Conservation (phyloP, 2,888 invertebrate genomes). For the Synergus laeviventris region DNA sequence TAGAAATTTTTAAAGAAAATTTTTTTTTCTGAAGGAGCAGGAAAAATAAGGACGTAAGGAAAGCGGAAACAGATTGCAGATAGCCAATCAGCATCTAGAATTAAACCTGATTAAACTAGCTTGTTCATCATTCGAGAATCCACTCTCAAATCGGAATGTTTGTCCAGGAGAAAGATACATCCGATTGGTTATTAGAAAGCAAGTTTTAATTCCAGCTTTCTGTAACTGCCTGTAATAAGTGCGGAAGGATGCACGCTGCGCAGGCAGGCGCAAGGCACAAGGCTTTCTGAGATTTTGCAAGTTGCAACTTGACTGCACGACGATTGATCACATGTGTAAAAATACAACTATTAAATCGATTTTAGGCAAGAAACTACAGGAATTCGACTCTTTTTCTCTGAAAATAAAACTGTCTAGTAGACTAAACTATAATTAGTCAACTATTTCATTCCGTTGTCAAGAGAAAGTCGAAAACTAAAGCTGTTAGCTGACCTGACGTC, state of each 20-base stretch:
- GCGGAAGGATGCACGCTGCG: no score
- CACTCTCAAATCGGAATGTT: not conserved
- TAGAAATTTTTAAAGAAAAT: not conserved
- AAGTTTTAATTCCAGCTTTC: no score
- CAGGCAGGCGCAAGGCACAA: no score
- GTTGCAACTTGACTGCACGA: no score
- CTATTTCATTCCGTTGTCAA: not conserved
- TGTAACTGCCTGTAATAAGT: no score
- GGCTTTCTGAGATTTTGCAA: no score
- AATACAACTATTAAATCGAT: conserved; percentile 24
- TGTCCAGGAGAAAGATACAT: not conserved
- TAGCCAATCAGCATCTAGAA: not conserved
- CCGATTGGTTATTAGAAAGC: not conserved
- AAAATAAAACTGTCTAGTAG: not conserved
- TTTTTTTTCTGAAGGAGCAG: not conserved
- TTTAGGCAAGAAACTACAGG: not conserved
- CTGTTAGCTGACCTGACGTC: not conserved
- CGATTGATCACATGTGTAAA: conserved; percentile 38
- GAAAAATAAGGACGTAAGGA: not conserved
- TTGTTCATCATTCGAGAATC: no score
- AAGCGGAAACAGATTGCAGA: conserved; percentile 13
- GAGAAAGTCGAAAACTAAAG: not conserved
- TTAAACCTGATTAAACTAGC: no score
- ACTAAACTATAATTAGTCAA: not conserved
- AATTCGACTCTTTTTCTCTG: not conserved